phyloP scores from a whole-genome alignment of 2,888 invertebrate genomes.

The Phalera bucephala region DNA sequence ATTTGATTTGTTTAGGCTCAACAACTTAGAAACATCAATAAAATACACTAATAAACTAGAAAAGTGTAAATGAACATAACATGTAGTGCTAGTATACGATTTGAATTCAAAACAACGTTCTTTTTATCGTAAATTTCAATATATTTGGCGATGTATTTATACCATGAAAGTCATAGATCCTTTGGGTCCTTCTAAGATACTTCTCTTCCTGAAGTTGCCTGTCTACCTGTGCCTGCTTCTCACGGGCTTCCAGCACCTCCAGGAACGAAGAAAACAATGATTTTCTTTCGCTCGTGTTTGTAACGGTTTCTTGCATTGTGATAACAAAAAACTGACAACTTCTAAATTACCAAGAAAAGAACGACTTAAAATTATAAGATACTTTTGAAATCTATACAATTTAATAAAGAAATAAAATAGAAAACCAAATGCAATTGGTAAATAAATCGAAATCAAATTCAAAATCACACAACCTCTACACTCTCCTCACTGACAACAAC shows the following conservation, averaged over 20 bases:
- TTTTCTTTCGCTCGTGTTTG: slow-evolving; percentile 67
- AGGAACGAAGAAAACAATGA: slow-evolving; percentile 71
- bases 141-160: slow-evolving; percentile 21
- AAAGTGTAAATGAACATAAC: too few relatives aligned
- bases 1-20: too few relatives aligned
- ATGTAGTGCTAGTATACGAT: too few relatives aligned
- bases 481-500: slow-evolving; percentile 51
- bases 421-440: slow-evolving; percentile 34
- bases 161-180: slow-evolving; percentile 77
- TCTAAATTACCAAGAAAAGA: not conserved
- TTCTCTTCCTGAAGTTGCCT: slow-evolving; percentile 72
- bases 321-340: slow-evolving; percentile 29
- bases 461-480: slow-evolving; percentile 52
- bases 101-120: not conserved
- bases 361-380: not conserved
- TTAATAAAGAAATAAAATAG: slow-evolving; percentile 18
- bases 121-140: not conserved
- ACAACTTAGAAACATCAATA: too few relatives aligned
- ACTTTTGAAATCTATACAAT: not conserved
- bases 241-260: slow-evolving; percentile 66
- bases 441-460: slow-evolving; percentile 54
- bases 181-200: slow-evolving; percentile 67
- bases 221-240: slow-evolving; percentile 63
- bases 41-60: too few relatives aligned
- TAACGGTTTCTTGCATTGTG: slow-evolving; percentile 80